Evolutionary conservation across 2,888 invertebrate species (phyloP), one percentile per base, ranked within the genome.

Genomic region (Nesidiocoris tenuis): DNA sequence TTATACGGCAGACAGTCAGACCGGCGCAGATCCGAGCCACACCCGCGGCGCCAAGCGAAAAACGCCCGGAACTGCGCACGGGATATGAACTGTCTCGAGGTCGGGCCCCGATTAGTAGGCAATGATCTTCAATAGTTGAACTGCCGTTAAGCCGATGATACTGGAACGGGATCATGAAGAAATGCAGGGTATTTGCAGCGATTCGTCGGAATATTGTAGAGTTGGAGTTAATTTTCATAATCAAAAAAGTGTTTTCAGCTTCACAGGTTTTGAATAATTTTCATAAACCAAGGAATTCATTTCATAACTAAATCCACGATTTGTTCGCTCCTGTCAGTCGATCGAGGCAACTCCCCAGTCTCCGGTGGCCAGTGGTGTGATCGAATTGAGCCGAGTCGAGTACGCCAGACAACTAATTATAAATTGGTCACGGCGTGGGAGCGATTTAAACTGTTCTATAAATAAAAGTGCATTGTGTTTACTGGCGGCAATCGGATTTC

Each of bases 391-490:
- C 12, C 39, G 39, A 3, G 39, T 39, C 39, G 39, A 3, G 39
- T 39, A 24, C 25, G 39, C 65, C 65, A 65, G 65, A 65, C 64
- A n/a, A 64, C 39, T 65, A 65, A 65, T 65, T 65, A 65, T 65
- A 65, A 39, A 24, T 9, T 39, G 65, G 18, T 39, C 39, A 65
- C 65, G 65, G 39, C 65, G 65, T 65, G 65, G 65, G 65, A 65
- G 65, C 65, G 54, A 65, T 65, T 65, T 39, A 65, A 25, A 23
- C 18, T 19, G 39, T 65, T 39, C 65, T 65, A 65, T 39, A 25
- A 65, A 65, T 65, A 65, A 25, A 65, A 65, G 39, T 65, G 39
- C 65, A 65, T 39, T 17, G 65, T 65, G 39, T 65, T 65, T 65
- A 65, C 39, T 24, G 65, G 65, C 39, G 65, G 39, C 5, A 39